Evolutionary conservation across 2,113 vertebrate genomes (phyloP), one percentile per base, ranked within the genome.

Genomic region (Hymenochirus boettgeri): DNA sequence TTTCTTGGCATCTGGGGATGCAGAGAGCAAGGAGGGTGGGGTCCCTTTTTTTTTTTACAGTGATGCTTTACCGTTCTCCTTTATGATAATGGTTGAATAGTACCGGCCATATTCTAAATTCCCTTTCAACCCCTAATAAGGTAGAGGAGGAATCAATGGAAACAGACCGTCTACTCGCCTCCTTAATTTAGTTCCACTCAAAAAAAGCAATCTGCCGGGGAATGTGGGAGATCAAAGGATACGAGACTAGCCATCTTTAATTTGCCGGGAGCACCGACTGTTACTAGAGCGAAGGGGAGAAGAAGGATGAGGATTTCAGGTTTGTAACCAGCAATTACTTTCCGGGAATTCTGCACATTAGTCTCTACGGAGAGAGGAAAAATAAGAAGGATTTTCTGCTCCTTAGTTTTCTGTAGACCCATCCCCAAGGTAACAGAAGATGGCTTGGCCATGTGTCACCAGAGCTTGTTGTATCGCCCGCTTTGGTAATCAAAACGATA

Each of bases 381-480:
- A 35, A 35, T 35, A 35, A 13, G 15, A 35, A 35, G 6, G 7
- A 7, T 3, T 35, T 35, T 35, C 33, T 3, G 33, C 9, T 35
- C 33, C 7, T 8, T 12, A n/a, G n/a, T n/a, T n/a, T n/a, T n/a
- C n/a, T n/a, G n/a, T n/a, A n/a, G n/a, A n/a, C n/a, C 11, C 8
- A 5, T 37, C 24, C 54, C 57, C 51, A 58, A 72, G 46, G 29
- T 54, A 3, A 29, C 13, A 7, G 56, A 81, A 70, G 80, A 98
- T 98, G 95, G 95, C 95, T 61, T 97, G 95, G 95, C 95, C 95
- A 62, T 97, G 95, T 73, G 97, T 97, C 76, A 92, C 90, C 76
- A 86, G 95, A 81, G 95, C 95, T 27, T 98, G 95, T 87, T 97
- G 95, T 86, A 95, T 97, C 76, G 92, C 94, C 57, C 95, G 95